These are phyloP conservation scores for Tricholaema leucomelas DNA, from an alignment of 2,113 vertebrate species.

Conservation along the genomic window DNA sequence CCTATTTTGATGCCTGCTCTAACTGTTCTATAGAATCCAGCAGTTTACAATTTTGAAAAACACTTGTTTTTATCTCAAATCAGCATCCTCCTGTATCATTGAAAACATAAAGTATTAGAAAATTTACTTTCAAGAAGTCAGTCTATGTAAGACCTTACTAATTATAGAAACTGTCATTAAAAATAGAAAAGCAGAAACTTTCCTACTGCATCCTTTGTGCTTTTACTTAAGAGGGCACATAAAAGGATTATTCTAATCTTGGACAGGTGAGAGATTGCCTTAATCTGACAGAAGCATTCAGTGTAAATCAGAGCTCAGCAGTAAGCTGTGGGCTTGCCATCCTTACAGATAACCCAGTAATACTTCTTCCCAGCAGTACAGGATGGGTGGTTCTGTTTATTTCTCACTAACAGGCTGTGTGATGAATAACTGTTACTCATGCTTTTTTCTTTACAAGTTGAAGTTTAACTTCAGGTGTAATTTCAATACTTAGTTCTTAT, in stretches of 20 bases:
- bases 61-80: not conserved
- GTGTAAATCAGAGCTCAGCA: not conserved
- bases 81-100: not conserved
- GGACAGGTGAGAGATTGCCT: not conserved
- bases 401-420: not conserved
- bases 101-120: not conserved
- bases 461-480: not conserved
- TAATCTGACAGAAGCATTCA: not conserved
- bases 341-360: not conserved
- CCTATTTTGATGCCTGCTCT: not conserved
- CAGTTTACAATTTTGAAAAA: not conserved
- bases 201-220: not conserved
- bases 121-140: not conserved
- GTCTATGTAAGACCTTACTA: not conserved
- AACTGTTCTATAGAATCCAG: not conserved
- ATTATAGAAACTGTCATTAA: not conserved
- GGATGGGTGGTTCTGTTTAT: not conserved
- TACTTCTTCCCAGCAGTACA: not conserved
- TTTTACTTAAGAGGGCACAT: not conserved
- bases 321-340: not conserved
- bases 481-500: not conserved
- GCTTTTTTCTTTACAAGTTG: not conserved
- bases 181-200: not conserved
- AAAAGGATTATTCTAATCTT: not conserved
- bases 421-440: not conserved